Evolutionary conservation across 2,113 vertebrate genomes (phyloP), one percentile per base, ranked within the genome.

Genomic region (Ophiodon elongatus): DNA sequence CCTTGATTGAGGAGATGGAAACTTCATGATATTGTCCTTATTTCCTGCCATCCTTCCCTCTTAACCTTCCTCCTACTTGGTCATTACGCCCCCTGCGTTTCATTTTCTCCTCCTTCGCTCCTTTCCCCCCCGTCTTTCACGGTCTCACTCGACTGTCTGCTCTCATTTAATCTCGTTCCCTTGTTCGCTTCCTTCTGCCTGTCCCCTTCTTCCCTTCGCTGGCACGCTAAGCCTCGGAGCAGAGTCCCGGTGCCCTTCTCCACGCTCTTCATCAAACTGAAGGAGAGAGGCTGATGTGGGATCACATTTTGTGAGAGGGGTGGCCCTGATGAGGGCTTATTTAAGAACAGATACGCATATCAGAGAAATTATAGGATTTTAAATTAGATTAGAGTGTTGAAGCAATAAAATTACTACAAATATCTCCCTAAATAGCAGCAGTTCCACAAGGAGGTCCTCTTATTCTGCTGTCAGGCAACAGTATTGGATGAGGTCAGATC

Each of bases 1-100:
- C 10, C 11, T 75, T 62, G 39, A 76, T 76, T 66, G 23, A 67
- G 29, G 67, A 39, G 45, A 72, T 63, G 27, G 43, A 60, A 73
- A 67, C 41, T 9, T 50, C 9, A 31, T 63, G 39, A 39, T 35
- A 52, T 72, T 54, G 43, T 72, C 27, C 80, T 57, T 74, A 69
- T 73, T 52, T 73, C 15, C 63, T 59, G 63, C 35, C 63, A 47
- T 67, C 39, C 47, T 35, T 73, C 29, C 50, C n/a, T 75, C 29
- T 73, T 63, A 43, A 64, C 54, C 57, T 65, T 35, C 50, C 57
- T 45, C 74, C 62, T 74, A 7, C 73, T 19, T 27, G 5, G 35
- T 35, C 60, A 4, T 76, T 66, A 37, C 9, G 10, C 50, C 66
- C 50, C 66, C 63, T 25, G 23, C 29, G 17, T 69, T 29, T 78